Evolutionary conservation across 37 sponge, comb jelly and placozoan species (phyloP), one percentile per base, ranked within the genome.

Genomic region (Tethya wilhelma): DNA sequence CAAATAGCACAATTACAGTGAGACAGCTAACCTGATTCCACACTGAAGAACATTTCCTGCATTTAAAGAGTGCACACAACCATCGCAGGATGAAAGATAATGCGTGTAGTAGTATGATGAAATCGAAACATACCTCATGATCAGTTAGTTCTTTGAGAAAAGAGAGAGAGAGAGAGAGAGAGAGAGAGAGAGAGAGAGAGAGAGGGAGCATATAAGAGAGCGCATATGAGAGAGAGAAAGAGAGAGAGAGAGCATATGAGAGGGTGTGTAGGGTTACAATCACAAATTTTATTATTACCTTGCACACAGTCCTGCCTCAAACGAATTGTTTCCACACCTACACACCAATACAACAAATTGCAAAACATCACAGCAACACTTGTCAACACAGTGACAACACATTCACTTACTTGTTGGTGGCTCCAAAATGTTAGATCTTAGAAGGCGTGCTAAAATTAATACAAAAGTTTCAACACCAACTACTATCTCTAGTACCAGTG

Each of bases 381-480:
- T 11, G 42, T n/a, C 22, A 33, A n/a, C n/a, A n/a, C n/a, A n/a
- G n/a, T n/a, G n/a, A n/a, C n/a, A n/a, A n/a, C n/a, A n/a, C n/a
- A n/a, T n/a, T 44, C 12, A 53, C 89, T 76, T 77, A 95, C 96
- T 76, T 45, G 71, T 90, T 29, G 95, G 97, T 26, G 99, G 99
- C 62, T 98, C 95, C 25, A 98, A 85, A n/a, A 98, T 89, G 64
- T 94, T 96, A 12, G 97, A 90, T 56, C 99, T 83, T 38, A 93
- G 77, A 1, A 95, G 70, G 25, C 91, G 85, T 34, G 91, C 87
- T 88, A 28, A 23, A 67, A 40, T 2, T 69, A 69, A 65, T 19
- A 65, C 33, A 4, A 65, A 26, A 14, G 64, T 62, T 8, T n/a
- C 7, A 14, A n/a, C 64, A 62, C 23, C 8, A 8, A 8, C 7